Base-by-base conservation (phyloP, 2,113 vertebrate genomes). In the Turnix velox region DNA sequence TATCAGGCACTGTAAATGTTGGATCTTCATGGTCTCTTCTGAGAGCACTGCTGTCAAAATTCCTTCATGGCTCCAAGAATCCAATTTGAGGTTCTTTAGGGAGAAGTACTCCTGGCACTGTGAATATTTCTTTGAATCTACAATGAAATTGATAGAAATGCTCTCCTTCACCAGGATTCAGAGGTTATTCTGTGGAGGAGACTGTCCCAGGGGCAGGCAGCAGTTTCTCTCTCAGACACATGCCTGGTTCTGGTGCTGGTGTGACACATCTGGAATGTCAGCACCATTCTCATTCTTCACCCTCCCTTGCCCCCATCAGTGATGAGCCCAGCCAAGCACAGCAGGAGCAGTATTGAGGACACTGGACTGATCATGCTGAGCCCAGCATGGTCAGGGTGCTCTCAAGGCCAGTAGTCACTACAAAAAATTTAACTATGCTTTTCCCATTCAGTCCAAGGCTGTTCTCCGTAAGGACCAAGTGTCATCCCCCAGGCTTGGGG, bases 321-420 rank as follows among this genome's bases (percentile, higher is more conserved):
- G 7, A 39, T 23, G 30, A 45, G 80, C 33, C 0, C 0, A 31
- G 55, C 52, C 35, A 20, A 46, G 24, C 31, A 8, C 16, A 2
- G 3, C 37, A n/a, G 20, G 10, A 17, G 19, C 58, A 27, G 31
- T 14, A 18, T 18, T 28, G 5, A 15, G 20, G n/a, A 40, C 72
- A 23, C 9, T 30, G 2, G 31, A 16, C 24, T 55, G 62, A 28
- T 59, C 10, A 12, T 55, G 48, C 10, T 39, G 3, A 19, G 12
- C 0, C 0, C 0, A 17, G 28, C 22, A 33, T n/a, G 23, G 18
- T 5, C 18, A 1, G 2, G 18, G 18, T 18, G 8, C 4, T 42
- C 22, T 48, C 23, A 28, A 20, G 62, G 7, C 7, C 45, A 43
- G 16, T 10, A 22, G 4, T 14, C 2, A 2, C 18, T 37, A 8